These are phyloP conservation scores for Trinectes maculatus DNA, from an alignment of 2,113 vertebrate genomes.

Conservation along the genomic window DNA sequence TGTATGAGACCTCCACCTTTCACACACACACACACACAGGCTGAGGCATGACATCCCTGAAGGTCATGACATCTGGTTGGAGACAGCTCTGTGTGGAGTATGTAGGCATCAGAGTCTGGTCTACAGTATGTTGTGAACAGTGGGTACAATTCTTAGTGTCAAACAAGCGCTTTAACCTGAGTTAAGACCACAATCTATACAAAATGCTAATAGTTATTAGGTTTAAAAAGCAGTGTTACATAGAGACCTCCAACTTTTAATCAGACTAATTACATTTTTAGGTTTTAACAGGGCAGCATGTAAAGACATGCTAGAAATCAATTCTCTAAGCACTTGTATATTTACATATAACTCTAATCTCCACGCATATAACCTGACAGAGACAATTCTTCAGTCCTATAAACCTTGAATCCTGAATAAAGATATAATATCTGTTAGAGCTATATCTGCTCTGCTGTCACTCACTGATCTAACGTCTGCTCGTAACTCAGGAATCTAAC, in stretches of 20 bases:
- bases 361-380: conserved; percentile 22
- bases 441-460: conserved; percentile 2
- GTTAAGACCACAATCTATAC: conserved; percentile 68
- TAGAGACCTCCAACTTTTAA: conserved; percentile 29
- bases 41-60: conserved; percentile 45
- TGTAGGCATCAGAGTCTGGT: conserved; percentile 46
- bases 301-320: conserved; percentile 39
- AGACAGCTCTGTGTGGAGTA: conserved; percentile 21
- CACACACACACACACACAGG: conserved; percentile 12
- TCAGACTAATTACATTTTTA: conserved; percentile 33
- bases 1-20: conserved; percentile 1
- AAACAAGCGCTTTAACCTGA: conserved; percentile 69
- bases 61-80: too few relatives aligned
- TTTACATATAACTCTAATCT: conserved; percentile 61
- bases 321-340: conserved; percentile 53
- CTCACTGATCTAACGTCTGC: not conserved
- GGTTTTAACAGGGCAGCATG: conserved; percentile 27
- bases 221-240: conserved; percentile 37
- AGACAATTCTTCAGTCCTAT: not conserved
- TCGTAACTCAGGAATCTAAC: conserved; percentile 34
- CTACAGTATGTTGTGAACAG: conserved; percentile 54
- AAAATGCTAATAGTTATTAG: conserved; percentile 43
- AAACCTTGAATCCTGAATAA: conserved; percentile 9
- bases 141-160: conserved; percentile 50
- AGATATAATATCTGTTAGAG: not conserved